Base-by-base conservation (phyloP, 2,888 invertebrate genomes). In the Falcaria lacertinaria region DNA sequence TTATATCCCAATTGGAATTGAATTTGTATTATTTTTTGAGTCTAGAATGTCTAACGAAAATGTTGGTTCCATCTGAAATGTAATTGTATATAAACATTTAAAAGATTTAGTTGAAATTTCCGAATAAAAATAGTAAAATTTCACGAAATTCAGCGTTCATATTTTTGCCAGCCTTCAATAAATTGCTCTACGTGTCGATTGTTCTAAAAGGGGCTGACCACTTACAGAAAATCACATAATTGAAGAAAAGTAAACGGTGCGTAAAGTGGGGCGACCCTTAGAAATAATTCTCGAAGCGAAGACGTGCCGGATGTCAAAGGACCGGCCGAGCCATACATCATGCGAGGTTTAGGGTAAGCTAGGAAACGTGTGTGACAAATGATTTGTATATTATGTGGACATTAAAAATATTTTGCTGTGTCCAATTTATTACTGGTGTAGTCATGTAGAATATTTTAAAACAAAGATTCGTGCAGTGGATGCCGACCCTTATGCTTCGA, bases 201-300 rank as follows among this genome's bases (percentile, higher is more conserved):
- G 56, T 47, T 56, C 50, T 45, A 69, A 69, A 83, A 77, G 70
- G 76, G 74, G 69, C 79, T 76, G 70, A 80, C 82, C 84, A 85
- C 85, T 87, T 86, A 79, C 78, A 84, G 80, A 84, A 88, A 88
- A 86, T 88, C 83, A 84, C 82, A 82, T 86, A 87, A 87, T 88
- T 88, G 88, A 80, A 84, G 87, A 85, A 85, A 80, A 84, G 81
- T 80, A 82, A 88, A 85, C 86, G 86, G 76, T 68, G 84, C 83
- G 87, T 80, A 74, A 87, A 87, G 83, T 74, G 72, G 75, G 78
- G 71, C 60, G 37, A 37, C 37, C 37, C 60, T 64, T 54, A 46
- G 64, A 70, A 69, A 70, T 67, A 64, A 65, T 69, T 71, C 64
- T 66, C 47, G 69, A 74, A 64, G 65, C 57, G 57, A 45, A 51